These are phyloP conservation scores for Heliconius eleuchia DNA, from an alignment of 1,140 invertebrate genomes.

Conservation along the genomic window DNA sequence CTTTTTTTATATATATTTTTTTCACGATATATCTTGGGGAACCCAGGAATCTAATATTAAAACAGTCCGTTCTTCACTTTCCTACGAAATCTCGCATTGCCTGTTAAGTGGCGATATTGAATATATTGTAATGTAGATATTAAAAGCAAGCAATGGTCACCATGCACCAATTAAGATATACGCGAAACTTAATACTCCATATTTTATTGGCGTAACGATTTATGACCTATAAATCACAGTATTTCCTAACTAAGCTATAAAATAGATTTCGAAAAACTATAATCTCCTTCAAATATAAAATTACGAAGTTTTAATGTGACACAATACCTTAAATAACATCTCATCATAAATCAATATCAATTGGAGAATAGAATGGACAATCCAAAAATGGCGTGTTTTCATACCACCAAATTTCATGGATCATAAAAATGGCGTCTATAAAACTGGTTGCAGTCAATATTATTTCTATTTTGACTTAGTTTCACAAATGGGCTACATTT, in stretches of 20 bases:
- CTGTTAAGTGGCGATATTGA: too few relatives aligned
- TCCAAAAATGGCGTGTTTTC: slow-evolving; percentile 17
- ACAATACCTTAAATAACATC: background rate
- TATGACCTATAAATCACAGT: background rate
- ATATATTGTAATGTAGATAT: too few relatives aligned
- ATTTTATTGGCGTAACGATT: background rate
- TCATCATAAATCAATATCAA: background rate
- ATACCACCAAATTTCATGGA: slow-evolving; percentile 18
- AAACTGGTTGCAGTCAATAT: slow-evolving; percentile 29
- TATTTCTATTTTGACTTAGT: slow-evolving; percentile 31
- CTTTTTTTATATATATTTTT: too few relatives aligned
- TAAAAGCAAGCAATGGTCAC: too few relatives aligned
- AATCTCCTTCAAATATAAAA: background rate
- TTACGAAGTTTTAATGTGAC: background rate
- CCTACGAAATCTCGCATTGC: too few relatives aligned
- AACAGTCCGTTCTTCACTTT: too few relatives aligned
- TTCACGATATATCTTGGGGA: too few relatives aligned
- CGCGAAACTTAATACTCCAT: background rate
- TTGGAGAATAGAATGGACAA: background rate
- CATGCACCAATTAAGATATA: background rate
- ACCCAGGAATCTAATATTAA: too few relatives aligned
- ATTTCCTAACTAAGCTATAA: background rate
- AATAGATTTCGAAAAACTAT: background rate
- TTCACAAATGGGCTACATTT: slow-evolving; percentile 42
- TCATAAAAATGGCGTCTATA: slow-evolving; percentile 35